A percentile compares a stretch with the other conserved stretches of the same genome.
phyloP scores from a whole-genome alignment of 1,140 invertebrate genomes.

The Drosophila lacertosa region DNA sequence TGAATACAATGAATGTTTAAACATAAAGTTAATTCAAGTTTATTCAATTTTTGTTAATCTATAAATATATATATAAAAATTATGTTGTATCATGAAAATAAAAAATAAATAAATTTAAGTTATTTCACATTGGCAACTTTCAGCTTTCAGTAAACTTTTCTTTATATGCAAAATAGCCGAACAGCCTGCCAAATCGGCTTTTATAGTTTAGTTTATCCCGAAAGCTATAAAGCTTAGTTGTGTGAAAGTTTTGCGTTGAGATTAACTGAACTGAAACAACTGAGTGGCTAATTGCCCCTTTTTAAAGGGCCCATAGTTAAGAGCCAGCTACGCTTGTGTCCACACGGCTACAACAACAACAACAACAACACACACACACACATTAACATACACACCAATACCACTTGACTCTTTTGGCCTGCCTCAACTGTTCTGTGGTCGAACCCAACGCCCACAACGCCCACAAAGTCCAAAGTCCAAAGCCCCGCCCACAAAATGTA shows the following conservation, averaged over 20 bases:
- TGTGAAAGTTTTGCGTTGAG: constrained; percentile 1
- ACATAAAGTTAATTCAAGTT: too few relatives aligned
- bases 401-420: constrained; percentile 46
- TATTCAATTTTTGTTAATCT: too few relatives aligned
- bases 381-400: constrained; percentile 31
- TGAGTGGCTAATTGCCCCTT: background rate
- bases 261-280: constrained; percentile 4
- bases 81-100: too few relatives aligned
- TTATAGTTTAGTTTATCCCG: background rate
- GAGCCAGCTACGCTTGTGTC: constrained; percentile 56
- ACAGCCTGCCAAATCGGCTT: background rate
- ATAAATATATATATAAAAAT: too few relatives aligned
- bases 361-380: constrained; percentile 26
- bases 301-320: background rate
- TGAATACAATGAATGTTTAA: too few relatives aligned
- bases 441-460: constrained; percentile 16
- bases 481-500: constrained; percentile 24
- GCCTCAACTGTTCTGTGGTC: constrained; percentile 51
- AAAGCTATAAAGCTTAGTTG: constrained; percentile 5
- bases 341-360: constrained; percentile 27
- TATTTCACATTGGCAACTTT: too few relatives aligned
- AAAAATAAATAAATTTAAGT: too few relatives aligned
- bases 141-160: too few relatives aligned
- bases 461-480: too few relatives aligned
- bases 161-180: background rate